Evolutionary conservation across 2,113 vertebrate species (phyloP), one percentile per base, ranked within the genome.

Genomic region (Lagopus muta): DNA sequence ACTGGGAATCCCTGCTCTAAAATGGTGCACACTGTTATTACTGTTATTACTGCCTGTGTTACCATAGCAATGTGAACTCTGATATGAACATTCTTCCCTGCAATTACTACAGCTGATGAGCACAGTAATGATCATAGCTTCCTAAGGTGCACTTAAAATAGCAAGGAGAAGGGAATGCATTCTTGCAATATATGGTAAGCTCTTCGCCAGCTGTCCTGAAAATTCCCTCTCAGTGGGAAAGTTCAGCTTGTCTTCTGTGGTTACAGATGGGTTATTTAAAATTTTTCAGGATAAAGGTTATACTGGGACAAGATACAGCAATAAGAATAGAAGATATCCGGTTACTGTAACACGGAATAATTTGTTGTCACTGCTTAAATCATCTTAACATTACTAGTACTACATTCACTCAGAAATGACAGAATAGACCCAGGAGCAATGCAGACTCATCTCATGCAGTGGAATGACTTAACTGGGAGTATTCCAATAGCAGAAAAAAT

Each of bases 41-140:
- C 79, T 78, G 86, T 96, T 95, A 95, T 95, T 95, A 92, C 92
- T 94, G 91, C 38, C 88, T 94, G 71, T 83, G 96, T 97, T 96
- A 81, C 97, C 91, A 96, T 97, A 96, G 97, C 91, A 93, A 96
- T 95, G 61, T 0, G 0, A 90, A 62, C 88, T 95, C 74, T 82
- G 93, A 95, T 92, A 95, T 76, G 95, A 97, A 86, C 92, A 91
- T 89, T 94, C 82, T 96, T 96, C 89, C 72, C 86, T 84, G 74
- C 86, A 97, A 97, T 97, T 97, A 94, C 95, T 94, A 94, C 81
- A 97, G 84, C 84, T 97, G 96, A 97, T 96, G 95, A 97, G 94
- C 84, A 90, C 89, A 93, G 88, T 88, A 97, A 97, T 97, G 96
- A 97, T 83, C 93, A 87, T 82, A 62, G 85, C 90, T 96, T 97